These are phyloP conservation scores for Thripadectes ignobilis DNA, from an alignment of 2,797 vertebrate species.

Conservation along the genomic window DNA sequence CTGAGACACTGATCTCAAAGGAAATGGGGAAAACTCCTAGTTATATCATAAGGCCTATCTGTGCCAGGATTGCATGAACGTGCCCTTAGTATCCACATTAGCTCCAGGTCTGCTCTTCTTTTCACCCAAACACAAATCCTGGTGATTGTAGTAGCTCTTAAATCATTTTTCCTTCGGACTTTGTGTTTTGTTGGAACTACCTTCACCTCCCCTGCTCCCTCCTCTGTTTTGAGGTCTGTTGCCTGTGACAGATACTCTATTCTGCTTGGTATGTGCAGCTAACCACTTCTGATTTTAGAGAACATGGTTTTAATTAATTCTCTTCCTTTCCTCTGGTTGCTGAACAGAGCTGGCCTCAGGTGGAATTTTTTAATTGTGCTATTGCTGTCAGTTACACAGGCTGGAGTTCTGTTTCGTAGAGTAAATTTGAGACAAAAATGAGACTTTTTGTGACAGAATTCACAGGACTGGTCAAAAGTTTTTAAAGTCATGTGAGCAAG, in stretches of 20 bases:
- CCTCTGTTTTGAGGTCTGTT: slow-evolving; percentile 9
- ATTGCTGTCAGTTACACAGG: not conserved
- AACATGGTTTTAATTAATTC: slow-evolving; percentile 51
- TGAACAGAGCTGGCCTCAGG: slow-evolving; percentile 48
- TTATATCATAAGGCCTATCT: not conserved
- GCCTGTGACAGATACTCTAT: slow-evolving; percentile 7
- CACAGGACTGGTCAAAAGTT: not conserved
- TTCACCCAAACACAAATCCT: not conserved
- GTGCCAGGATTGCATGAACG: not conserved
- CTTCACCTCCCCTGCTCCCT: not conserved
- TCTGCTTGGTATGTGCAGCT: slow-evolving; percentile 2
- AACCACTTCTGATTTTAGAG: slow-evolving; percentile 28
- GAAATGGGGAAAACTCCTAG: not conserved
- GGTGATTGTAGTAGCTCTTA: not conserved
- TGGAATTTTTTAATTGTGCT: slow-evolving; percentile 45
- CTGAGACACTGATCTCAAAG: not conserved
- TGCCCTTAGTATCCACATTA: not conserved
- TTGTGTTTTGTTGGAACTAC: not conserved
- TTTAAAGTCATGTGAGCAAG: not conserved
- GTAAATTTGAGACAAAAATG: not conserved
- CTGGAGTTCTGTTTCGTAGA: not conserved
- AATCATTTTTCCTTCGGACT: slow-evolving; percentile 8
- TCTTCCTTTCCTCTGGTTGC: slow-evolving; percentile 20
- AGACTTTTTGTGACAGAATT: not conserved
- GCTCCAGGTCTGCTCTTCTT: not conserved